Conservation (phyloP, 2,797 vertebrate species). For the Acrocephalus scirpaceus region DNA sequence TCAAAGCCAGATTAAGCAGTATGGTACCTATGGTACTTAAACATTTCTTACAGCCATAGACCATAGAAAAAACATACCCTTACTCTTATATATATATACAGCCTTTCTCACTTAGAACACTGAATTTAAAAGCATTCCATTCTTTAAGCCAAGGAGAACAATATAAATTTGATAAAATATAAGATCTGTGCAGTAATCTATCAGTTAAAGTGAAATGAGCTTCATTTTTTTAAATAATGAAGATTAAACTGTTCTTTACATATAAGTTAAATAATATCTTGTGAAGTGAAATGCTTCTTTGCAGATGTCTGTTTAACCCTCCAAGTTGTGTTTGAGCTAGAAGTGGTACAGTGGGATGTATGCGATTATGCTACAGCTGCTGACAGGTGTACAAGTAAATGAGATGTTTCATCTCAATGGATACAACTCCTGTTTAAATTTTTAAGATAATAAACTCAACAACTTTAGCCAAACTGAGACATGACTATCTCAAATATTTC, state of each 20-base stretch:
- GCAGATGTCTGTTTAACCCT: background rate
- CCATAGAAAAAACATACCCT: background rate
- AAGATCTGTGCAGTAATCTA: background rate
- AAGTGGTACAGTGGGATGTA: background rate
- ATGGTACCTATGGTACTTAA: background rate
- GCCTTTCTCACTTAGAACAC: background rate
- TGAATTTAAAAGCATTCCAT: background rate
- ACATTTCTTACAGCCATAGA: background rate
- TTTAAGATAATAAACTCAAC: slow-evolving; percentile 7
- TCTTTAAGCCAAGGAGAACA: background rate
- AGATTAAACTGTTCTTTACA: background rate
- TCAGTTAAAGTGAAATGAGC: background rate
- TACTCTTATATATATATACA: background rate
- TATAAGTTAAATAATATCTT: background rate
- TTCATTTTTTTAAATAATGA: background rate
- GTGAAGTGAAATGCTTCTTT: background rate
- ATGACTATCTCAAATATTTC: slow-evolving; percentile 1
- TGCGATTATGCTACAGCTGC: background rate
- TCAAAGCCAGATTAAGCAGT: background rate
- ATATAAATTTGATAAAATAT: background rate
- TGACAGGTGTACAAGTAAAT: slow-evolving; percentile 20
- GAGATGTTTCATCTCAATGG: background rate
- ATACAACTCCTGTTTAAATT: slow-evolving; percentile 7
- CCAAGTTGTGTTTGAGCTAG: background rate
- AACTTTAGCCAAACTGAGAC: background rate